Percentiles rank a stretch among this genome's conserved stretches.
Conservation (phyloP, 2,797 vertebrate genomes). For the Mormyrus hasselquistii region DNA sequence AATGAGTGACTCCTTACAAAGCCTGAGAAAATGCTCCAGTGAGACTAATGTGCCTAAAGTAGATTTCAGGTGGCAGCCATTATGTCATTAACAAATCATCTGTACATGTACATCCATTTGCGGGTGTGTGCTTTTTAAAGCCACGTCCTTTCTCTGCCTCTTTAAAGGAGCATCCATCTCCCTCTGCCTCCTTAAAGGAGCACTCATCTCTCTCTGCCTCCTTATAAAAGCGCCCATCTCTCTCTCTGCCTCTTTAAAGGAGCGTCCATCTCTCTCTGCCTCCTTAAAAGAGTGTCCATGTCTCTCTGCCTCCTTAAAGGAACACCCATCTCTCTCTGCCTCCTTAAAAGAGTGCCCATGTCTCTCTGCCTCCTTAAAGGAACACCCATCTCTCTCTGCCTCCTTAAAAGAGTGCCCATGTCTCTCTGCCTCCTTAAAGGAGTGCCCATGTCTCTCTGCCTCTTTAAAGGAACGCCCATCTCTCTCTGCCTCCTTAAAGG, state of each 20-base stretch:
- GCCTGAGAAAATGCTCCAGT: neutral
- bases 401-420: too few relatives aligned
- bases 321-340: neutral
- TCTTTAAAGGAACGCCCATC: too few relatives aligned
- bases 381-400: too few relatives aligned
- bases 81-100: neutral
- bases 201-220: too few relatives aligned
- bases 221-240: too few relatives aligned
- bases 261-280: neutral
- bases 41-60: slow-evolving; percentile 10
- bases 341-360: neutral
- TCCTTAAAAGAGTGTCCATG: neutral
- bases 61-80: neutral
- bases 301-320: neutral
- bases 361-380: neutral
- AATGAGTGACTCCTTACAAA: neutral
- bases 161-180: too few relatives aligned
- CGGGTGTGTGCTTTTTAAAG: neutral
- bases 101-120: neutral
- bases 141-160: neutral
- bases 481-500: too few relatives aligned
- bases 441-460: neutral
- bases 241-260: neutral
- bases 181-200: neutral
- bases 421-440: neutral